Conservation (phyloP, 2,888 invertebrate genomes). For the Drosophila histrio region DNA sequence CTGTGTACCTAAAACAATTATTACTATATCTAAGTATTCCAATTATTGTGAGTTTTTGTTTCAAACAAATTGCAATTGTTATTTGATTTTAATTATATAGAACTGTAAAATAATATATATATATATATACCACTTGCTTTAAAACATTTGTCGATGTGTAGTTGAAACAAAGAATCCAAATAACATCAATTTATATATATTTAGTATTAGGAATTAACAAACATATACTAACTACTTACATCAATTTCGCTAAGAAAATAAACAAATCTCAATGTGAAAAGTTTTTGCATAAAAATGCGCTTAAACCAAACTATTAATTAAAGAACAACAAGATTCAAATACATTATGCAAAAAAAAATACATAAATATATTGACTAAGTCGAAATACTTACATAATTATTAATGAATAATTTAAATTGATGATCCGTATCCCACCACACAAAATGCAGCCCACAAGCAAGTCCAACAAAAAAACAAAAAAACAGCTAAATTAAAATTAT, state of each 20-base stretch:
- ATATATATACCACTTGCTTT: constrained; percentile 39
- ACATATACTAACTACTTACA: constrained; percentile 36
- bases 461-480: constrained; percentile 54
- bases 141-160: constrained; percentile 60
- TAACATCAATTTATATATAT: constrained; percentile 40
- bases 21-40: constrained; percentile 54
- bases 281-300: constrained; percentile 46
- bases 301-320: constrained; percentile 27
- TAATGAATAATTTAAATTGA: constrained; percentile 34
- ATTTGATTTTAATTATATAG: constrained; percentile 46
- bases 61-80: constrained; percentile 64
- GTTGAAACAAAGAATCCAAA: constrained; percentile 35
- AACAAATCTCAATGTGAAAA: constrained; percentile 57
- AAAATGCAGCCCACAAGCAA: constrained; percentile 72
- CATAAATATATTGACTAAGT: constrained; percentile 37
- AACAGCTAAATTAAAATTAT: constrained; percentile 7
- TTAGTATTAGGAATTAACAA: constrained; percentile 14
- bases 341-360: constrained; percentile 11
- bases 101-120: constrained; percentile 59
- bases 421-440: constrained; percentile 73
- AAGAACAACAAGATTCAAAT: background rate
- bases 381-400: constrained; percentile 25
- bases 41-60: constrained; percentile 63
- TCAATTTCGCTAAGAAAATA: constrained; percentile 14
- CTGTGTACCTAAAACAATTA: constrained; percentile 73